Evolutionary conservation across 2,113 vertebrate genomes (phyloP), one percentile per base, ranked within the genome.

Genomic region (Dipodomys merriami): DNA sequence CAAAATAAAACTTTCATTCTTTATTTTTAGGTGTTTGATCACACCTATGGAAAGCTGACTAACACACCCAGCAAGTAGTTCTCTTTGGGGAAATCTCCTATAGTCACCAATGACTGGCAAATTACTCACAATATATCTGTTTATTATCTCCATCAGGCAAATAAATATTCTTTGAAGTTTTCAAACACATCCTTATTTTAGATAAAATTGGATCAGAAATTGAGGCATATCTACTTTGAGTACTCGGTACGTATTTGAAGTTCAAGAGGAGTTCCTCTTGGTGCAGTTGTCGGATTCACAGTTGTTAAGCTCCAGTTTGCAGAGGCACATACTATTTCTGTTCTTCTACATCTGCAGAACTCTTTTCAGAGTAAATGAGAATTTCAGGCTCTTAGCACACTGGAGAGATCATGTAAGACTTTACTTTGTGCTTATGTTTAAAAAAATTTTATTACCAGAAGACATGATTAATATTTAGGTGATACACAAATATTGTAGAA

Each of bases 271-370:
- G 29, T 93, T 78, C 67, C 7, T 90, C 39, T 68, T 86, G 35
- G 62, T 93, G 49, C 5, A 76, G 73, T 39, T 95, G 78, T 62
- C 49, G 76, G n/a, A 13, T 83, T 92, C 76, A 49, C 6, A 85
- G 80, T 65, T 64, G 16, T 89, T 96, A 64, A 81, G 35, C 71
- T 91, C 88, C 83, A 91, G 72, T 77, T 81, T 30, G 27, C 83
- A 90, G 85, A 71, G 20, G 23, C 7, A 9, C 15, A 67, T 78
- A 91, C 29, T 85, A 83, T 91, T 95, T 94, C 93, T 86, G 80
- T 64, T 86, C 86, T 92, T 83, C 35, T 84, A 97, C 89, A 95
- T 96, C 93, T 94, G 74, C 67, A 91, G 73, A 96, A 90, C 25
- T 95, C 89, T 16, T 95, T 94, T 89, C 57, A 92, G 68, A 82